Evolutionary conservation across 2,888 invertebrate species (phyloP), one percentile per base, ranked within the genome.

Genomic region (Agrochola litura): DNA sequence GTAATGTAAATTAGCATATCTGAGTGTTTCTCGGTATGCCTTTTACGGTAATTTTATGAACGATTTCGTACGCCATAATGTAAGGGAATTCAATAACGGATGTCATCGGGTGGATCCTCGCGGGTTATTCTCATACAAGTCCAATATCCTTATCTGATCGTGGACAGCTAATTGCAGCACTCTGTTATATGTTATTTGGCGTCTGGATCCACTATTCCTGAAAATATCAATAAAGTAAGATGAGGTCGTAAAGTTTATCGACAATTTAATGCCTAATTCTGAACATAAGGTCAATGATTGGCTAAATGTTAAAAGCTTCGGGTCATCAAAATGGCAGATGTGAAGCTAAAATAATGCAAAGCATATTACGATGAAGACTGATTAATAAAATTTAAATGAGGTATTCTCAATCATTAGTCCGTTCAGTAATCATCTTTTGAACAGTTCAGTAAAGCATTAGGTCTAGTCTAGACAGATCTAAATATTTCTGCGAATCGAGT

Each of bases 211-310:
- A 77, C 80, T 80, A 81, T 77, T 87, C 81, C 88, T 90, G 90
- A 92, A 90, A 83, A 90, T 89, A 83, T 82, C 87, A 84, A 91
- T 93, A 91, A 92, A 92, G 86, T 88, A 83, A 71, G 83, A 89
- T 85, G 85, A 83, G 83, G 71, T 81, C 87, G 89, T 93, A 92
- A 94, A 94, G 64, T 93, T 93, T 94, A 93, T 92, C 85, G 92
- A 88, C 89, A 78, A 88, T 89, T 86, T 90, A 90, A 91, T 90
- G 81, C 80, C 71, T 82, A 88, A 86, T 84, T 86, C 85, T 79
- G 88, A 87, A 73, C 87, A 79, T 63, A 83, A 89, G 88, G 87
- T 89, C 86, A 86, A 82, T 86, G 87, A 75, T 85, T 83, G 81
- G 63, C 30, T 73, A 46, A 79, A 78, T 66, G 70, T 73, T 84